Percentiles rank a stretch among this genome's conserved stretches.
phyloP scores from a whole-genome alignment of 1,140 invertebrate species.

The Brachionus manjavacas region DNA sequence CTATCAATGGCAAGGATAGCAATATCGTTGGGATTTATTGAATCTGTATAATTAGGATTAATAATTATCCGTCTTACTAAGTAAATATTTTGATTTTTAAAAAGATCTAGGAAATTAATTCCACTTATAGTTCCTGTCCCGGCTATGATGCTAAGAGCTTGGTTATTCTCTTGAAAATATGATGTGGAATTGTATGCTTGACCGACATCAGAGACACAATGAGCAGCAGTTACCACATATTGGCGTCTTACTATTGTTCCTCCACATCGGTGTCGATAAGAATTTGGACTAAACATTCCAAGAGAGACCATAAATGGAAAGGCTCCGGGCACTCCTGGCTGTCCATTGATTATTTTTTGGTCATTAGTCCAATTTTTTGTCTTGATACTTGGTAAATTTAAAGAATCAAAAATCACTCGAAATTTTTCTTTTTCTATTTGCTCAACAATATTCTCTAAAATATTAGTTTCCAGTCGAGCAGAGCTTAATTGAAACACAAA shows the following conservation, averaged over 20 bases:
- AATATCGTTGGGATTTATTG: background rate
- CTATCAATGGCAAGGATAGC: background rate
- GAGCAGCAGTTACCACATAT: constrained; percentile 47
- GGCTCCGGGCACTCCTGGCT: background rate
- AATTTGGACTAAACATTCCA: no score
- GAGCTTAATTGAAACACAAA: background rate
- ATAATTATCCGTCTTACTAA: background rate
- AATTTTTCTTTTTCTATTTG: background rate
- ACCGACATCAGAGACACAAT: constrained; percentile 45
- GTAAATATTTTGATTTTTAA: background rate
- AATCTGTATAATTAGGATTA: background rate
- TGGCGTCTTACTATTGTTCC: constrained; percentile 46
- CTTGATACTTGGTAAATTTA: background rate
- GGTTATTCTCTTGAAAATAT: background rate
- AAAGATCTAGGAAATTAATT: background rate
- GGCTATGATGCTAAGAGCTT: background rate
- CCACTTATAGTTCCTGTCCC: background rate
- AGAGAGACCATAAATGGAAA: constrained; percentile 10
- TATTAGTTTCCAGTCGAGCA: background rate
- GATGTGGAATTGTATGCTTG: background rate
- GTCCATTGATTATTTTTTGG: background rate
- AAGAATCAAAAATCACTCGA: background rate
- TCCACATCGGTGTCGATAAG: constrained; percentile 45
- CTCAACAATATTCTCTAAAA: background rate
- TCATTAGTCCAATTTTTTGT: background rate